Base-by-base conservation (phyloP, 2,888 invertebrate species). In the Tetragonisca angustula region DNA sequence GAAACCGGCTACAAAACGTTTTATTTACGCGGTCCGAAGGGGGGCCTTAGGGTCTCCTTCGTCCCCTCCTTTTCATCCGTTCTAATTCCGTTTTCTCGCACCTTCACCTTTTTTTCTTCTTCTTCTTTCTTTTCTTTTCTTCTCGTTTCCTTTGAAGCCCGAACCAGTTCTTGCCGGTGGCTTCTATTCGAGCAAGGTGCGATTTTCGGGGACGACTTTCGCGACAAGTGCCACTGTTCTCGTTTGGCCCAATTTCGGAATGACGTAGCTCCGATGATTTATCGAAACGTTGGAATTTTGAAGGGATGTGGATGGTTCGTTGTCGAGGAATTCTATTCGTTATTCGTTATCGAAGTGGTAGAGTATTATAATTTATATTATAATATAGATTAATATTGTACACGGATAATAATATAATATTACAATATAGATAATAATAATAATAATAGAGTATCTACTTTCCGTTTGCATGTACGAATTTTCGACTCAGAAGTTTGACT, bases 1-100 rank as follows among this genome's bases (percentile, higher is more conserved):
- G 87, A 90, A 91, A 92, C 91, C 81, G 87, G 88, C 86, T 91
- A 91, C 92, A 91, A 92, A 92, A 92, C 85, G 91, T 90, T 92
- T 92, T 92, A 92, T 92, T 90, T 91, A 91, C 89, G 86, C 59
- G 79, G 79, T 75, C 78, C 79, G 59, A 64, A 67, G 76, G 83
- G 71, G 71, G 84, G 52, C 77, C 69, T 5, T 50, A n/a, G n/a
- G 67, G 65, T 68, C 73, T 65, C 76, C 65, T 79, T 72, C 72
- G 43, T 67, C 56, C 21, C 36, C 64, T 74, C n/a, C 71, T 68
- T 70, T 81, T 71, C 61, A 52, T 5, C 32, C 79, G 52, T 80
- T 87, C 78, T 84, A 79, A 75, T 86, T 87, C 67, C 70, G 56
- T 81, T 84, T 83, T 81, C 83, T 83, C 81, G 70, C 88, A 80